Percentiles rank a stretch among this genome's conserved stretches.
Evolutionary conservation across 2,113 vertebrate genomes (phyloP).

Genomic region (Tenrec ecaudatus): DNA sequence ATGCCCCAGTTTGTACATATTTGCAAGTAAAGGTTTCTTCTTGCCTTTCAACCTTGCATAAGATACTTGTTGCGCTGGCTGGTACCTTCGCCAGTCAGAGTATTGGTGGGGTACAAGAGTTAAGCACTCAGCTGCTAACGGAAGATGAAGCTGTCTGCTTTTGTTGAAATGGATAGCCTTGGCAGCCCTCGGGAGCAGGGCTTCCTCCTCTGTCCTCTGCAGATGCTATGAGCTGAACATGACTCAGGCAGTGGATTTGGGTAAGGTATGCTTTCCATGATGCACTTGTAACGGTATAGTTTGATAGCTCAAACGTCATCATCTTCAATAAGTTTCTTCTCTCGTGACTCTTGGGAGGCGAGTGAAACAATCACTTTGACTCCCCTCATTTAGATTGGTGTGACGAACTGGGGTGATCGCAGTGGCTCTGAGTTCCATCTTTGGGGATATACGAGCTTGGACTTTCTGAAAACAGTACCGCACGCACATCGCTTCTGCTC

Average conservation of each 20-base stretch:
- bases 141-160: no score
- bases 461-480: background rate
- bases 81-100: background rate
- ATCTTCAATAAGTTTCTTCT: no score
- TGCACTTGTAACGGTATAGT: background rate
- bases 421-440: background rate
- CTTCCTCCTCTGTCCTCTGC: no score
- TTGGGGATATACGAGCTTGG: fast-evolving
- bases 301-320: conserved; percentile 8
- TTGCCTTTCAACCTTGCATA: background rate
- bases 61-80: background rate
- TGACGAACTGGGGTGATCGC: no score
- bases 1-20: background rate
- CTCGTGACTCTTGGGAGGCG: no score
- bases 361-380: no score
- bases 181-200: no score
- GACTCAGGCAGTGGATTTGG: background rate
- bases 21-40: background rate
- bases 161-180: no score
- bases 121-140: no score
- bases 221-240: no score
- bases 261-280: background rate
- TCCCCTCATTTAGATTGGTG: no score
- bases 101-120: no score
- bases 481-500: background rate